phyloP scores from a whole-genome alignment of 2,113 vertebrate genomes.

The Lepisosteus osseus region DNA sequence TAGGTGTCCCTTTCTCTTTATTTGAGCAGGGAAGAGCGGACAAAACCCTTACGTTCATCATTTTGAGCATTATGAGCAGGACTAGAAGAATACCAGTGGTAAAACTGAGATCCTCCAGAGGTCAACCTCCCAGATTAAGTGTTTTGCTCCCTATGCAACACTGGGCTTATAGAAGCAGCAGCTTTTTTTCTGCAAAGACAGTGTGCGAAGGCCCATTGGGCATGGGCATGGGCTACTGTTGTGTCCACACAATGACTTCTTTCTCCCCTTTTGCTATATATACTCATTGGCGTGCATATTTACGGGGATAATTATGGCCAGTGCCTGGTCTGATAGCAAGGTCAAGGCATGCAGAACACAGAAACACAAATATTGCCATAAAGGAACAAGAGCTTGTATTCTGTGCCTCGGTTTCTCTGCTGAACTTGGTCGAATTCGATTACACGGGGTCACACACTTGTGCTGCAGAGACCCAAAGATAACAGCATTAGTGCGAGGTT shows the following conservation, averaged over 20 bases:
- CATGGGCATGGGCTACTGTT: constrained; percentile 53
- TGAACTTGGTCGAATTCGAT: constrained; percentile 61
- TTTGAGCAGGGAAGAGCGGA: no score
- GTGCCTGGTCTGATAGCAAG: constrained; percentile 47
- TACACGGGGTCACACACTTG: constrained; percentile 59
- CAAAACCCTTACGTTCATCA: no score
- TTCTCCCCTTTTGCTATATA: constrained; percentile 60
- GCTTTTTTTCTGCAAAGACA: constrained; percentile 30
- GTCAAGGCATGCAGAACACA: constrained; percentile 61
- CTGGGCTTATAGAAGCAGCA: not conserved
- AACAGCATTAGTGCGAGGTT: constrained; percentile 61
- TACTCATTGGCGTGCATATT: constrained; percentile 44
- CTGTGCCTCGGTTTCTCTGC: constrained; percentile 47
- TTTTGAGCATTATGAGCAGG: no score
- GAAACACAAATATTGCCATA: constrained; percentile 70
- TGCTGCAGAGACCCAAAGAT: constrained; percentile 55
- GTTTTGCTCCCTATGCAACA: not conserved
- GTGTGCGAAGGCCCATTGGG: constrained; percentile 8
- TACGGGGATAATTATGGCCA: constrained; percentile 63
- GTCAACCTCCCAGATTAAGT: not conserved
- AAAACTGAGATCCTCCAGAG: no score
- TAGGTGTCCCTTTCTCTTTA: no score
- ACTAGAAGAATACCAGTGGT: no score
- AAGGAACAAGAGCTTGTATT: constrained; percentile 66
- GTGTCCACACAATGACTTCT: constrained; percentile 64